phyloP scores from a whole-genome alignment of 2,888 invertebrate species.

The Phortica magna region DNA sequence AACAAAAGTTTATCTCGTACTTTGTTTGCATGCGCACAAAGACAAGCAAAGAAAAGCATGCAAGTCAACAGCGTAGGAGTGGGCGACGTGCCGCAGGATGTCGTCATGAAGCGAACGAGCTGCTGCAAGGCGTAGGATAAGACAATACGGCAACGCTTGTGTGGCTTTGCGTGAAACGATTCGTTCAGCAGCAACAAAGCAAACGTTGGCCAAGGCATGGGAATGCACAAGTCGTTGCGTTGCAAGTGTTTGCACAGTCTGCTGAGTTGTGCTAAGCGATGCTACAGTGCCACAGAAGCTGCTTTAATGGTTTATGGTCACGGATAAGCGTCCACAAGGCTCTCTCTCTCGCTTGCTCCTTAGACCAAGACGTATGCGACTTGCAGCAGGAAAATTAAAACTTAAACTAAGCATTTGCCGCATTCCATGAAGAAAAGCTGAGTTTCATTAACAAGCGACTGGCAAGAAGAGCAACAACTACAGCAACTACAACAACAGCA shows the following conservation, averaged over 20 bases:
- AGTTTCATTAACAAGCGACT: too few species aligned
- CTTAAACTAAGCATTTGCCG: too few species aligned
- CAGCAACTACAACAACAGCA: neutral
- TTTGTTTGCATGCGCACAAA: constrained; percentile 63
- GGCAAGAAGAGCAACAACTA: neutral
- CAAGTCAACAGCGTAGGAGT: constrained; percentile 2
- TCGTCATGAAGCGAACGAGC: constrained; percentile 1
- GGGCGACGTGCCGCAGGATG: constrained; percentile 23
- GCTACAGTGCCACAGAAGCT: constrained; percentile 19
- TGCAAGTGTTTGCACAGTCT: neutral
- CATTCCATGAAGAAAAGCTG: too few species aligned
- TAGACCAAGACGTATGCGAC: constrained; percentile 12
- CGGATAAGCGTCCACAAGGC: constrained; percentile 26
- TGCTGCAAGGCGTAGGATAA: constrained; percentile 48
- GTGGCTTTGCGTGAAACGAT: constrained; percentile 32
- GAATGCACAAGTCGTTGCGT: neutral
- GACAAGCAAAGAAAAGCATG: constrained; percentile 34
- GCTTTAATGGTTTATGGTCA: constrained; percentile 34
- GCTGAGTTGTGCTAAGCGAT: neutral
- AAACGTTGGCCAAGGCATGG: neutral
- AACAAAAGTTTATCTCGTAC: constrained; percentile 69
- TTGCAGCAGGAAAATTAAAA: constrained; percentile 25
- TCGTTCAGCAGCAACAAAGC: constrained; percentile 2
- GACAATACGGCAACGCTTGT: constrained; percentile 31
- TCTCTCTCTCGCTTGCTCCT: neutral